Base-by-base conservation (phyloP, 2,888 invertebrate genomes). In the Heliconius charithonia region DNA sequence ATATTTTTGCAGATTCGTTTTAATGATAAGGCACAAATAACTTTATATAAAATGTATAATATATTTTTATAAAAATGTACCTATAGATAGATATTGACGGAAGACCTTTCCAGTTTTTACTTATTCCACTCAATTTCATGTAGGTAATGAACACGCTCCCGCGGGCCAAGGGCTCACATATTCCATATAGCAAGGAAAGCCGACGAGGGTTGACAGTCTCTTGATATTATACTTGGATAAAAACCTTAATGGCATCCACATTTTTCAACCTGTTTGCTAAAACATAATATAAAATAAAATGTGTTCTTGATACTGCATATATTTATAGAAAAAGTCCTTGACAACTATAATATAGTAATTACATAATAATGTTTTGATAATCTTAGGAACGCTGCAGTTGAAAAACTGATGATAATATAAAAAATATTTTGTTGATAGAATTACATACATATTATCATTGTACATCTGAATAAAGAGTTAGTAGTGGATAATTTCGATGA, bases 151-250 rank as follows among this genome's bases (percentile, higher is more conserved):
- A 75, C 56, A 66, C 75, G 56, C 67, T 75, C 75, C 66, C 75
- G 65, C 56, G 75, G 75, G 75, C 75, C 65, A 75, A 67, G 75
- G 51, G 66, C 75, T 62, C 67, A 37, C 66, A 75, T 66, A 67
- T 75, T 56, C 45, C 51, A 63, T 75, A 75, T 51, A 75, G 51
- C 67, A 75, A 66, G 66, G 75, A 75, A 75, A 75, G 25, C 66
- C 75, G 75, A 75, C 75, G 75, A 75, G 75, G 75, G 75, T 75
- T 75, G 75, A 75, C 75, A 66, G 67, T 75, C 75, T 66, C 75
- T 75, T 75, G 75, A 75, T 67, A 75, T 75, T 75, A 67, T 75
- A 66, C 51, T 75, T 66, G 66, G 75, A 75, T 75, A 75, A 75
- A 75, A 67, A 75, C 56, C 56, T 32, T 75, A 75, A 75, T 75